A percentile compares a stretch with the other conserved stretches of the same genome.
Conservation (phyloP, 2,888 invertebrate species). For the Adela reaumurella region DNA sequence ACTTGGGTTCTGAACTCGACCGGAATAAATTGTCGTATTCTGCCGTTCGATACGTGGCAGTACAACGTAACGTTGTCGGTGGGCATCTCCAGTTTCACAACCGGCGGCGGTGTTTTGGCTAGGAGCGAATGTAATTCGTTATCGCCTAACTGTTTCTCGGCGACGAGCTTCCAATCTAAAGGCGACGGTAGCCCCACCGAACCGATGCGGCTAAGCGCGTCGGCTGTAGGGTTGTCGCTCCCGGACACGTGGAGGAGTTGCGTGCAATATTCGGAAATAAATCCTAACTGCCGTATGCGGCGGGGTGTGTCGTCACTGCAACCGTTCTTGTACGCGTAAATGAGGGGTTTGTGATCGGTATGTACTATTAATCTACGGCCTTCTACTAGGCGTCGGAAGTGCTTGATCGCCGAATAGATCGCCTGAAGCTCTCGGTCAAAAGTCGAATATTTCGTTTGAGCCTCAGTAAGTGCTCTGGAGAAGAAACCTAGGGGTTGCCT, state of each 20-base stretch:
- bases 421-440: constrained; percentile 11
- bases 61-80: neutral
- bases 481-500: constrained; percentile 10
- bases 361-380: constrained; percentile 5
- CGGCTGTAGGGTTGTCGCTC: neutral
- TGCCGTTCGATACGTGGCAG: no score
- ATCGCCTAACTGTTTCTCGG: neutral
- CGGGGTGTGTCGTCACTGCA: neutral
- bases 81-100: neutral
- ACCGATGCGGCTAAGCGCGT: neutral
- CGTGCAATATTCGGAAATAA: neutral
- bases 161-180: neutral
- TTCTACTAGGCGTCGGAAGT: constrained; percentile 7
- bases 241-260: neutral
- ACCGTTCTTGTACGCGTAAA: neutral
- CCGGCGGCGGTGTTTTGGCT: neutral
- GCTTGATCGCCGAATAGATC: constrained; percentile 7
- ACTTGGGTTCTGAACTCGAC: neutral
- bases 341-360: constrained; percentile 6
- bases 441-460: constrained; percentile 8
- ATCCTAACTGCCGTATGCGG: neutral
- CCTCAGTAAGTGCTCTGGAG: constrained; percentile 7
- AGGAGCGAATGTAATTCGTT: neutral
- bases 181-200: neutral
- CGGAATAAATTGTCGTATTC: no score